Conservation (phyloP, 1,140 invertebrate species). For the Pachypeltis micranthus region DNA sequence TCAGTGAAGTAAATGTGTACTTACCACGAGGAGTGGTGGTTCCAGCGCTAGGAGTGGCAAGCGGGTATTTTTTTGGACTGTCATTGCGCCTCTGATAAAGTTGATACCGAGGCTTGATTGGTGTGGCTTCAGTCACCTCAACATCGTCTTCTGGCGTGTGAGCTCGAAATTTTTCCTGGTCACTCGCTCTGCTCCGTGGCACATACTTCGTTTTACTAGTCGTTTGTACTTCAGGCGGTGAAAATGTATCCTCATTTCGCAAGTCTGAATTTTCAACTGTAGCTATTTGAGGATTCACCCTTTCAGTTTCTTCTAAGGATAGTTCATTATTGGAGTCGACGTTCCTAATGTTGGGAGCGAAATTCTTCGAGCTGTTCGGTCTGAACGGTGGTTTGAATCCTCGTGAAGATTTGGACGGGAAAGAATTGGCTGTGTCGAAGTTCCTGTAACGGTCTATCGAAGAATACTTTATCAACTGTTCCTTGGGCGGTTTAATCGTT, state of each 20-base stretch:
- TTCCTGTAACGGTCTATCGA: neutral
- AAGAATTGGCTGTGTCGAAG: neutral
- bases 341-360: neutral
- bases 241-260: neutral
- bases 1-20: too few relatives aligned
- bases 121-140: conserved; percentile 3
- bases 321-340: neutral
- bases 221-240: too few relatives aligned
- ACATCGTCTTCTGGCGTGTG: conserved; percentile 9
- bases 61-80: neutral
- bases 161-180: conserved; percentile 1
- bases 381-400: neutral
- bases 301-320: neutral
- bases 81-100: conserved; percentile 14
- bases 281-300: neutral
- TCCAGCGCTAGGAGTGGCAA: neutral
- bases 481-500: too few relatives aligned
- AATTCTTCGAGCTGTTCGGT: neutral
- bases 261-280: too few relatives aligned
- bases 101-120: conserved; percentile 21
- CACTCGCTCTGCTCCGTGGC: neutral
- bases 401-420: too few relatives aligned
- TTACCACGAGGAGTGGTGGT: neutral
- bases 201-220: neutral
- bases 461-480: neutral